Evolutionary conservation across 2,113 vertebrate genomes (phyloP), one percentile per base, ranked within the genome.

Genomic region (Clarias gariepinus): DNA sequence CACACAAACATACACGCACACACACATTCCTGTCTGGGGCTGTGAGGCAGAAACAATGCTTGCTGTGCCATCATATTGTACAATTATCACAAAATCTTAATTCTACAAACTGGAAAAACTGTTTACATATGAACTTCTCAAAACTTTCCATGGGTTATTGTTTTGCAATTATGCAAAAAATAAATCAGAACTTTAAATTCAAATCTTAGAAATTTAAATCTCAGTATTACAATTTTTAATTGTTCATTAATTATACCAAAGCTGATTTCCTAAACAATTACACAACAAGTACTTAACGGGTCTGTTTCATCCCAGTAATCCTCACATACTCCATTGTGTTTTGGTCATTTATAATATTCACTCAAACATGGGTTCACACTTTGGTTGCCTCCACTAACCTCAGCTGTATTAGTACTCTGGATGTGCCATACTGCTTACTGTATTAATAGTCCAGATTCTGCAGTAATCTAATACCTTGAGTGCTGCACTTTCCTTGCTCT

Each of bases 381-480:
- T 11, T 5, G 18, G 30, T 10, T 66, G 19, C 73, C 55, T 86
- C 41, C 57, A 11, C 61, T 25, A 58, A 53, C 28, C 23, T 36
- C 16, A 33, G 28, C 25, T 57, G 57, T 83, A 83, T 52, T 66
- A 19, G 23, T 8, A 21, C 15, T 57, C 66, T 80, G 23, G 10
- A 36, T 47, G 21, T 66, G 28, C 61, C 52, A 9, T 76, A 53
- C 76, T 76, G 30, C 82, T 84, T 13, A 63, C 63, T 87, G 68
- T 81, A 78, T 66, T 84, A 64, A 36, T 18, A 52, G 30, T 74
- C 61, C 16, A 82, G 41, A 64, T 64, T 80, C 19, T 33, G 77
- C 68, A 66, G 25, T 71, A 82, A 78, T 87, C 78, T 28, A 63
- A 79, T 47, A 63, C 78, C 81, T 73, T 64, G 16, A 74, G 82